Conservation (phyloP, 1,140 invertebrate genomes). For the Polypedilum vanderplanki region DNA sequence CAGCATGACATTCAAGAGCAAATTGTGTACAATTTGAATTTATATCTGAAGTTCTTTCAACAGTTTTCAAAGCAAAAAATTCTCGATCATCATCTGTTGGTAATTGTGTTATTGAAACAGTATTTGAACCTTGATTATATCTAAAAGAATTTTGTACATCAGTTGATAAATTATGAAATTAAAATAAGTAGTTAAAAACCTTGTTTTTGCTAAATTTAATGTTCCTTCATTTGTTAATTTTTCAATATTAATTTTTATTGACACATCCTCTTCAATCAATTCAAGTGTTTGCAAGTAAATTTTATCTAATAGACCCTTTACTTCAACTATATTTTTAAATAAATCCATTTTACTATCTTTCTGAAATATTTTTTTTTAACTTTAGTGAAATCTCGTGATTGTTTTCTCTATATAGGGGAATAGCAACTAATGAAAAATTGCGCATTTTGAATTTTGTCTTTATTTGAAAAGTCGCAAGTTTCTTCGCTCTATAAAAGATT, state of each 20-base stretch:
- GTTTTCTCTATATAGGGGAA: too few species aligned
- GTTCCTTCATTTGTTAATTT: slow-evolving; percentile 36
- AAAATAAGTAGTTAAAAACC: slow-evolving; percentile 25
- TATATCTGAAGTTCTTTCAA: background rate
- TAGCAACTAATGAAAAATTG: too few species aligned
- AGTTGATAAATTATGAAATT: background rate
- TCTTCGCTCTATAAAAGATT: too few species aligned
- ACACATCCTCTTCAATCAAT: slow-evolving; percentile 39
- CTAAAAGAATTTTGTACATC: background rate
- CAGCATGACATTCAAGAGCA: background rate
- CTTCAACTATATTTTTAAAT: background rate
- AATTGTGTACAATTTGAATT: background rate
- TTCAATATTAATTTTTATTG: slow-evolving; percentile 39
- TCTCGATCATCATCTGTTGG: slow-evolving; percentile 37
- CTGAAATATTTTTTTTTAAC: too few species aligned
- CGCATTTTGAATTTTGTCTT: too few species aligned
- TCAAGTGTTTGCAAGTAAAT: slow-evolving; percentile 40
- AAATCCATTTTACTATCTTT: background rate
- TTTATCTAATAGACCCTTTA: slow-evolving; percentile 35
- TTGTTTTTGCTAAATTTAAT: slow-evolving; percentile 39
- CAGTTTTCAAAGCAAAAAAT: slow-evolving; percentile 37
- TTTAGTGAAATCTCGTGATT: too few species aligned
- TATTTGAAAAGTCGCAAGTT: too few species aligned
- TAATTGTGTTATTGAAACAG: slow-evolving; percentile 38
- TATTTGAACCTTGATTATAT: slow-evolving; percentile 38